phyloP scores from a whole-genome alignment of 2,888 invertebrate species.

The Drosophila quinaria region DNA sequence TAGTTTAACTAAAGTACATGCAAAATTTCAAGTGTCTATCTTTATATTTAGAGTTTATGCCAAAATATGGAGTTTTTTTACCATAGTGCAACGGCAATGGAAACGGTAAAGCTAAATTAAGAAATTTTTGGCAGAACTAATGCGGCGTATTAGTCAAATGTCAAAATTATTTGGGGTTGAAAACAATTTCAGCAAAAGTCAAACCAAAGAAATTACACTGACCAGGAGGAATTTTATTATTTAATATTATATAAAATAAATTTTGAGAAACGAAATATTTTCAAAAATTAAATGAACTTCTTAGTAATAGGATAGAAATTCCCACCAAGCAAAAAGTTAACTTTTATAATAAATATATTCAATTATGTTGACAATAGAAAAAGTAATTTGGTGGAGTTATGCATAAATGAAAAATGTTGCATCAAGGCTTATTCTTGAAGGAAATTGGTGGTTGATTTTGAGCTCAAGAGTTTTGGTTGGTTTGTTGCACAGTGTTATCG shows the following conservation, averaged over 20 bases:
- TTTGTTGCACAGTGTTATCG: constrained; percentile 37
- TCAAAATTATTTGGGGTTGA: constrained; percentile 63
- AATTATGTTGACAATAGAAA: background rate
- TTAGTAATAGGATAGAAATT: background rate
- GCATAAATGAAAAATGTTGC: background rate
- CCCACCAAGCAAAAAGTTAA: background rate
- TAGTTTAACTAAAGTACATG: no score
- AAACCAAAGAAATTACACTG: constrained; percentile 40
- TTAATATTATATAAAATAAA: background rate
- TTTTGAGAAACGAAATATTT: background rate
- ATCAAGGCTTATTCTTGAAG: background rate
- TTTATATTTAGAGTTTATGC: no score
- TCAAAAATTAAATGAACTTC: background rate
- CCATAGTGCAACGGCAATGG: constrained; percentile 25
- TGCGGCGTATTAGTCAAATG: constrained; percentile 76
- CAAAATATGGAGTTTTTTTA: no score
- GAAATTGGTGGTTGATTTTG: background rate
- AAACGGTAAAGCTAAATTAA: constrained; percentile 62
- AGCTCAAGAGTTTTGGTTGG: background rate
- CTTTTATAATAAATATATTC: background rate
- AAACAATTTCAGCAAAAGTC: constrained; percentile 48
- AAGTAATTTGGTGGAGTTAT: no score
- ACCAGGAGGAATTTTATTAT: constrained; percentile 4
- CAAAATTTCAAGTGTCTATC: no score
- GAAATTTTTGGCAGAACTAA: constrained; percentile 76